phyloP scores from a whole-genome alignment of 2,797 vertebrate species.

The Poecilia wingei region DNA sequence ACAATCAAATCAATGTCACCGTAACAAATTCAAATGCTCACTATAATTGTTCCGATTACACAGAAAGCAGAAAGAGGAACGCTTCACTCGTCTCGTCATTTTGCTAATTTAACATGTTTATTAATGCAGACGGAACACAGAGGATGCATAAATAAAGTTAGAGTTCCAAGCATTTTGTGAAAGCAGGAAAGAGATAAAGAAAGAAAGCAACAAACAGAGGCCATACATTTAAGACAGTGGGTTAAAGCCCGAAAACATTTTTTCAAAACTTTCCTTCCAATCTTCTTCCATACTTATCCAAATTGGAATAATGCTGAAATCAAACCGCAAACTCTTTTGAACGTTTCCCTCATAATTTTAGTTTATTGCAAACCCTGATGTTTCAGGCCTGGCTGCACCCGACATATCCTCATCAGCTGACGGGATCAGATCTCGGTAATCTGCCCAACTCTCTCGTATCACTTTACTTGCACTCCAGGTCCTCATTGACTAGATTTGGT shows the following conservation, averaged over 20 bases:
- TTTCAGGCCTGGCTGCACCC: slow-evolving; percentile 9
- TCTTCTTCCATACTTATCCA: not conserved
- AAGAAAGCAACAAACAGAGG: not conserved
- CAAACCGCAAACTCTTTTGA: not conserved
- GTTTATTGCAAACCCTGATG: not conserved
- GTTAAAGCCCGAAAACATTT: not conserved
- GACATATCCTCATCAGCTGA: slow-evolving; percentile 24
- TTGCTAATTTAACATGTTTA: not conserved
- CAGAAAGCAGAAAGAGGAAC: not conserved
- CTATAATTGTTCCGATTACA: not conserved
- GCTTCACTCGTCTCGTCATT: not conserved
- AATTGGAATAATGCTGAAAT: not conserved
- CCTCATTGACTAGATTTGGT: slow-evolving; percentile 51
- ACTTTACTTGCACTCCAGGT: slow-evolving; percentile 47
- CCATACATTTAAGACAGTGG: not conserved
- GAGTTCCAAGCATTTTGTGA: too few relatives aligned
- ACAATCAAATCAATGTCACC: not conserved
- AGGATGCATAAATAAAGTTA: too few relatives aligned
- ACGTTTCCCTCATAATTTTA: not conserved
- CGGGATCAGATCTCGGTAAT: slow-evolving; percentile 27
- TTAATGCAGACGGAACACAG: not conserved
- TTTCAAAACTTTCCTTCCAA: not conserved
- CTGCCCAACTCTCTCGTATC: slow-evolving; percentile 44
- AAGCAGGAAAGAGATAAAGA: not conserved
- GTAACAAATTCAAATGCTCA: not conserved